Percentiles rank a stretch among this genome's conserved stretches.
phyloP scores from a whole-genome alignment of 2,113 vertebrate species.

The Phylloscopus trochilus region DNA sequence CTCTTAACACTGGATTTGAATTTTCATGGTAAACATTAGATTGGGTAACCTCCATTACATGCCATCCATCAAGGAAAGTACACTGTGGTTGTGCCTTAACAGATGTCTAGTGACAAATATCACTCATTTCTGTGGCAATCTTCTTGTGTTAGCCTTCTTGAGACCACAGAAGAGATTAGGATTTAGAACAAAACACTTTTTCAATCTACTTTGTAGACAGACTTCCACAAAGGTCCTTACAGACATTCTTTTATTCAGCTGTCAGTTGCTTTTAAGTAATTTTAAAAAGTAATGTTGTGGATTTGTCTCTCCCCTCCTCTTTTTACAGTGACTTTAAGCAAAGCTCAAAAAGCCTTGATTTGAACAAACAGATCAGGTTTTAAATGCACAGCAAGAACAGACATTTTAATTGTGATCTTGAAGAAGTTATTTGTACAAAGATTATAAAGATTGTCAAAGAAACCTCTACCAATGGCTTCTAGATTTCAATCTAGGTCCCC shows the following conservation, averaged over 20 bases:
- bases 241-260: slow-evolving; percentile 23
- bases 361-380: slow-evolving; percentile 35
- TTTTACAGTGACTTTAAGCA: slow-evolving; percentile 29
- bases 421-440: slow-evolving; percentile 7
- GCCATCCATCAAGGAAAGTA: background rate
- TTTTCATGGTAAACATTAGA: slow-evolving; percentile 17
- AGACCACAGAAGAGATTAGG: slow-evolving; percentile 60
- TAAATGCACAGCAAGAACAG: background rate
- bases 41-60: slow-evolving; percentile 8
- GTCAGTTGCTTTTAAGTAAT: background rate
- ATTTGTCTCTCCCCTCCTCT: slow-evolving; percentile 7
- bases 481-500: slow-evolving; percentile 6
- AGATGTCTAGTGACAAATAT: slow-evolving; percentile 61
- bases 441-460: background rate
- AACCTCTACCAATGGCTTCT: background rate
- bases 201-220: slow-evolving; percentile 58
- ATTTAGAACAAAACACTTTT: slow-evolving; percentile 60
- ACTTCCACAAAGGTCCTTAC: background rate
- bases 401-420: background rate
- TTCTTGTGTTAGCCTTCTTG: slow-evolving; percentile 54
- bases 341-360: slow-evolving; percentile 11
- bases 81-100: slow-evolving; percentile 1
- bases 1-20: slow-evolving; percentile 47
- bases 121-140: slow-evolving; percentile 49
- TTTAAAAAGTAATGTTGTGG: slow-evolving; percentile 42